Conservation (phyloP, 2,113 vertebrate genomes). For the Oenanthe melanoleuca region DNA sequence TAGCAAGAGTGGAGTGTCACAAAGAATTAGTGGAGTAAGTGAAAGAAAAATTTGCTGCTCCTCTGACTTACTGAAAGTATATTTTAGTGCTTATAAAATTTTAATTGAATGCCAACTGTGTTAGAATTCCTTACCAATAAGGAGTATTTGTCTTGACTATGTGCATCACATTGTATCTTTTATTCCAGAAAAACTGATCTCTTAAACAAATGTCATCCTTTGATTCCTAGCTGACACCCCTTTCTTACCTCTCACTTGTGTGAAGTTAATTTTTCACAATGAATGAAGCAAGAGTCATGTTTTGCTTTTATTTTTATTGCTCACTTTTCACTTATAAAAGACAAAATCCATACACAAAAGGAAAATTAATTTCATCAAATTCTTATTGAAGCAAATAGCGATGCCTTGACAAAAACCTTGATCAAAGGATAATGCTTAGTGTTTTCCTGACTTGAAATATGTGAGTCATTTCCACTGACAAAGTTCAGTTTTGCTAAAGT, state of each 20-base stretch:
- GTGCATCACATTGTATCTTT: neutral
- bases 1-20: neutral
- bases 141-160: neutral
- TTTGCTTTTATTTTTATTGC: neutral
- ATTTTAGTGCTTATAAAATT: neutral
- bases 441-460: neutral
- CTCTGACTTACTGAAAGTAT: neutral
- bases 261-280: neutral
- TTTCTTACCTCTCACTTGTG: neutral
- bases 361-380: neutral
- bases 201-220: neutral
- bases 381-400: neutral
- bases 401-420: neutral
- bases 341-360: neutral
- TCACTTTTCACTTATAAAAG: neutral
- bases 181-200: neutral
- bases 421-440: neutral
- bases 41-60: neutral
- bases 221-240: neutral
- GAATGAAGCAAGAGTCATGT: neutral
- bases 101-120: neutral
- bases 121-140: neutral
- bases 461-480: neutral
- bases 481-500: neutral
- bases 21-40: neutral